Conservation (phyloP, 1,140 invertebrate species). For the Conus ventricosus region DNA sequence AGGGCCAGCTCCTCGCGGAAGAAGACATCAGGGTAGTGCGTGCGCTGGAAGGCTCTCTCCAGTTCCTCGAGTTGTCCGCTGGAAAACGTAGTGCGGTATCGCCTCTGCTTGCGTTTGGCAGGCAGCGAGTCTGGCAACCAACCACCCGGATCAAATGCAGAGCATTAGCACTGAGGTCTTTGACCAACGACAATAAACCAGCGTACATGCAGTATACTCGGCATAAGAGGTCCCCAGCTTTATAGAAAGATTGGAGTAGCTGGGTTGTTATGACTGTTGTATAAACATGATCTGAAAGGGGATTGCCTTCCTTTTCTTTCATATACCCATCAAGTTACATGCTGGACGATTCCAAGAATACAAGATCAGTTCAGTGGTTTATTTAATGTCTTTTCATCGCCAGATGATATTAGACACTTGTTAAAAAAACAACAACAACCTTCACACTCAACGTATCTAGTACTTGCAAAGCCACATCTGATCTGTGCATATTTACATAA, state of each 20-base stretch:
- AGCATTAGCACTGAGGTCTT: background rate
- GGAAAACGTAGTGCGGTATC: slow-evolving; percentile 73
- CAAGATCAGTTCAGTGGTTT: too few relatives aligned
- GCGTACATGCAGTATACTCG: background rate
- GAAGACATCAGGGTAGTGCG: slow-evolving; percentile 74
- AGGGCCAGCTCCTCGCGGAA: slow-evolving; percentile 69
- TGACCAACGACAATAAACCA: background rate
- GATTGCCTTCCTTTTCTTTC: too few relatives aligned
- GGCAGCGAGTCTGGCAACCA: slow-evolving; percentile 14
- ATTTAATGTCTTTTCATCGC: too few relatives aligned
- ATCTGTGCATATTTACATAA: too few relatives aligned
- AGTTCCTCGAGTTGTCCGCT: slow-evolving; percentile 72
- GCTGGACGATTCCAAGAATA: too few relatives aligned
- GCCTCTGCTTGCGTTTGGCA: slow-evolving; percentile 61
- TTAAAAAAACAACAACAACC: too few relatives aligned
- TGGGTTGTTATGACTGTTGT: too few relatives aligned
- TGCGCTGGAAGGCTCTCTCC: slow-evolving; percentile 71
- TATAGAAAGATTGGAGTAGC: background rate
- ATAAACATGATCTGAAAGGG: too few relatives aligned
- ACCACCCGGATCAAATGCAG: background rate
- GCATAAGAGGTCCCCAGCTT: background rate
- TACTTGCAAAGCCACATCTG: too few relatives aligned
- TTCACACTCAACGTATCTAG: too few relatives aligned
- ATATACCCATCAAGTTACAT: too few relatives aligned
- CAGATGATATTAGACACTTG: too few relatives aligned